phyloP scores from a whole-genome alignment of 2,888 invertebrate genomes.

The Drosophila borealis region DNA sequence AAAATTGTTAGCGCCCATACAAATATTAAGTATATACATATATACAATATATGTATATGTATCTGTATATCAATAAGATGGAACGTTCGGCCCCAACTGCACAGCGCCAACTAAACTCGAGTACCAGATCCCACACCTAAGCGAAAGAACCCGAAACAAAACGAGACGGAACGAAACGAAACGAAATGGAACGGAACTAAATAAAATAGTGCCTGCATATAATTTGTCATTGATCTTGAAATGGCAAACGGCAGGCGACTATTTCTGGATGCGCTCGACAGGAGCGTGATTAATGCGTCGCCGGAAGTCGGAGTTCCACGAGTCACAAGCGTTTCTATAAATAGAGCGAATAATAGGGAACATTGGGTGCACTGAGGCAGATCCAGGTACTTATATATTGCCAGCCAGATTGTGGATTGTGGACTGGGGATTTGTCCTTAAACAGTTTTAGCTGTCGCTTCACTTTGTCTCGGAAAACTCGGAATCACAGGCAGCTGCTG shows the following conservation, averaged over 20 bases:
- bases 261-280: conserved; percentile 31
- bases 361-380: not conserved
- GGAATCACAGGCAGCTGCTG: not conserved
- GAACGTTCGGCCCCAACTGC: conserved; percentile 8
- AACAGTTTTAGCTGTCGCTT: conserved; percentile 29
- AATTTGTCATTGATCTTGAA: conserved; percentile 52
- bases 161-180: not conserved
- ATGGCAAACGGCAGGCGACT: conserved; percentile 17
- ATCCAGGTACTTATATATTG: not conserved
- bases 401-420: conserved; percentile 4
- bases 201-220: not conserved
- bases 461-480: not conserved
- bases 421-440: conserved; percentile 4
- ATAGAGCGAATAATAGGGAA: conserved; percentile 26
- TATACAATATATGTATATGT: too few species aligned
- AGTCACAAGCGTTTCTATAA: conserved; percentile 29
- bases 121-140: not conserved
- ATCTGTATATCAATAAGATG: not conserved
- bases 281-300: conserved; percentile 45
- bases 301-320: conserved; percentile 37
- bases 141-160: not conserved
- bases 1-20: conserved; percentile 19
- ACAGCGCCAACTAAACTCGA: conserved; percentile 31
- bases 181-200: conserved; percentile 22
- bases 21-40: not conserved